Evolutionary conservation across 2,888 invertebrate species (phyloP).

Genomic region (Vanessa cardui): DNA sequence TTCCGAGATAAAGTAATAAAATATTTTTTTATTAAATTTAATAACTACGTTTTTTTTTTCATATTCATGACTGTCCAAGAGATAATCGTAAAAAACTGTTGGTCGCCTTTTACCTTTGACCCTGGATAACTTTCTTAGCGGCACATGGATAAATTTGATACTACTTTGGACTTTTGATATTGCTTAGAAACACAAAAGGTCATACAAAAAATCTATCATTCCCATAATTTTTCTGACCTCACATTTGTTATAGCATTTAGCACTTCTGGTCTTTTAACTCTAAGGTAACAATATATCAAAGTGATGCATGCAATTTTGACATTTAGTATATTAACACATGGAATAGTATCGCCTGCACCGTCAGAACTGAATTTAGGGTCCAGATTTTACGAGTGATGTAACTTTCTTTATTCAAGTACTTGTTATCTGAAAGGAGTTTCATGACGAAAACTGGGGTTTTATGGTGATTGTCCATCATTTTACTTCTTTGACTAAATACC

Average conservation of each 20-base stretch:
- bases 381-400: conserved; percentile 35
- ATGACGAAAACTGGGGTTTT: conserved; percentile 28
- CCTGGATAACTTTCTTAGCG: no score
- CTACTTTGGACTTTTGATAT: no score
- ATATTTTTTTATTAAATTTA: no score
- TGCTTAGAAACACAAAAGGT: no score
- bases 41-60: no score
- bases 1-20: no score
- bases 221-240: no score
- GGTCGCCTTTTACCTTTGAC: no score
- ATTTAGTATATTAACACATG: conserved; percentile 13
- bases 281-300: conserved; percentile 24
- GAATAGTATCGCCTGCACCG: conserved; percentile 13
- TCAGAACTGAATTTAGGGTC: conserved; percentile 27
- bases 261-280: conserved; percentile 17
- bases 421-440: conserved; percentile 32
- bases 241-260: not conserved
- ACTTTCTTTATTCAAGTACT: conserved; percentile 33
- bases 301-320: conserved; percentile 21
- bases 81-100: no score
- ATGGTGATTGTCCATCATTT: conserved; percentile 35
- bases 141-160: no score
- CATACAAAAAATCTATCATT: no score
- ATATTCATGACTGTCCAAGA: no score
- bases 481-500: conserved; percentile 14